Evolutionary conservation across 2,888 invertebrate species (phyloP).

Genomic region (Nineta flava): DNA sequence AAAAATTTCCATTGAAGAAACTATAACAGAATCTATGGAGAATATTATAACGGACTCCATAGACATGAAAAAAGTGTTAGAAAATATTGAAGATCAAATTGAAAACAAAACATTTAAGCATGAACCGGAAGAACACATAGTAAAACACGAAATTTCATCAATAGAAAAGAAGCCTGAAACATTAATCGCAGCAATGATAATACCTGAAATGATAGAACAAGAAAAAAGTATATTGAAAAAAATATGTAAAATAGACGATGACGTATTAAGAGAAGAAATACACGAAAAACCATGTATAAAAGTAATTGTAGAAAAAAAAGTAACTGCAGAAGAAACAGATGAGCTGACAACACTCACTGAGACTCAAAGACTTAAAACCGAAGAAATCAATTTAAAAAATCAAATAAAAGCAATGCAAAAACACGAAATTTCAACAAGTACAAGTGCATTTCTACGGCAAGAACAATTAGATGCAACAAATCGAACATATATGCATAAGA

Average conservation of each 20-base stretch:
- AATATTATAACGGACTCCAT: no score
- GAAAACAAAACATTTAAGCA: not conserved
- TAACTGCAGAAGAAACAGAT: not conserved
- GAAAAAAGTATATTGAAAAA: not conserved
- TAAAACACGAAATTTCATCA: not conserved
- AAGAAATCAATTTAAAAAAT: not conserved
- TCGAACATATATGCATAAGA: no score
- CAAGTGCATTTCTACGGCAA: not conserved
- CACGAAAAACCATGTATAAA: constrained; percentile 9
- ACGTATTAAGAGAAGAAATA: not conserved
- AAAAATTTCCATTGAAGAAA: no score
- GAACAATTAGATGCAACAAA: not conserved
- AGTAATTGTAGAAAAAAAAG: constrained; percentile 7
- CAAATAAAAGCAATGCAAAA: not conserved
- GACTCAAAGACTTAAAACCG: no score
- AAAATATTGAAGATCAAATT: not conserved
- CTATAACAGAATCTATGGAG: no score
- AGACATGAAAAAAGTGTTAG: not conserved
- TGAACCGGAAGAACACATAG: not conserved
- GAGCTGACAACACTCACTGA: no score
- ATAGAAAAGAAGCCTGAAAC: not conserved
- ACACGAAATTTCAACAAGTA: not conserved
- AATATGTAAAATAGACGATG: not conserved
- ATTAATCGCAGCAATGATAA: not conserved
- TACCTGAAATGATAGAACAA: not conserved